Conservation (phyloP, 2,797 vertebrate genomes). For the Austrolebias charrua region DNA sequence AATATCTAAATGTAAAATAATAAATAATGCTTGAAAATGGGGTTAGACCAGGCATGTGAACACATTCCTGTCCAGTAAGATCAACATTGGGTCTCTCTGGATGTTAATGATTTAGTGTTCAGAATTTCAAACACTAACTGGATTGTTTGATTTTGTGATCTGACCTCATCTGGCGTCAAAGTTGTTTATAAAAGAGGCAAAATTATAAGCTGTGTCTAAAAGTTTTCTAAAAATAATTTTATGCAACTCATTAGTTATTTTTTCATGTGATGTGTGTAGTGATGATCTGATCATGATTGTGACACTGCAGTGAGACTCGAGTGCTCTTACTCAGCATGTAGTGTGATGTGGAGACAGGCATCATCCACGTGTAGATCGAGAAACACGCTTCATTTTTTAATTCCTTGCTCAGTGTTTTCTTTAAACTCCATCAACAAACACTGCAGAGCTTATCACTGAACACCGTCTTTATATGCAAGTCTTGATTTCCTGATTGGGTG, state of each 20-base stretch:
- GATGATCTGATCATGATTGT: conserved; percentile 8
- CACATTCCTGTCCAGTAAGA: not conserved
- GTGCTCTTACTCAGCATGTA: conserved; percentile 18
- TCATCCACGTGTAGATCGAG: conserved; percentile 19
- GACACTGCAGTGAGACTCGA: not conserved
- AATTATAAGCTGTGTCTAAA: too few relatives aligned
- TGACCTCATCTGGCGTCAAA: too few relatives aligned
- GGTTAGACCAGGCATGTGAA: not conserved
- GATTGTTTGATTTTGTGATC: too few relatives aligned
- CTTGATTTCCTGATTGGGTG: conserved; percentile 66
- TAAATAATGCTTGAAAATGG: not conserved
- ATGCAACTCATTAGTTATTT: too few relatives aligned
- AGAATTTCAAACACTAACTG: conserved; percentile 1
- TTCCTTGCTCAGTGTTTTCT: conserved; percentile 32
- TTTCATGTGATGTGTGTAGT: not conserved
- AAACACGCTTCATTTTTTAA: conserved; percentile 4
- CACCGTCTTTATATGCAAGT: conserved; percentile 38
- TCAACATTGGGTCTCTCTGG: not conserved
- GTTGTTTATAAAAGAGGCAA: too few relatives aligned
- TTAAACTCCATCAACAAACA: conserved; percentile 54
- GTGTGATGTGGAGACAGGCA: conserved; percentile 8
- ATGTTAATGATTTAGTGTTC: not conserved
- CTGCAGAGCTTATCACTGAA: conserved; percentile 47
- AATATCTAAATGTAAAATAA: conserved; percentile 16
- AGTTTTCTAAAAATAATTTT: too few relatives aligned